These are phyloP conservation scores for Diplolepis rosae DNA, from an alignment of 2,888 invertebrate species.

Conservation along the genomic window DNA sequence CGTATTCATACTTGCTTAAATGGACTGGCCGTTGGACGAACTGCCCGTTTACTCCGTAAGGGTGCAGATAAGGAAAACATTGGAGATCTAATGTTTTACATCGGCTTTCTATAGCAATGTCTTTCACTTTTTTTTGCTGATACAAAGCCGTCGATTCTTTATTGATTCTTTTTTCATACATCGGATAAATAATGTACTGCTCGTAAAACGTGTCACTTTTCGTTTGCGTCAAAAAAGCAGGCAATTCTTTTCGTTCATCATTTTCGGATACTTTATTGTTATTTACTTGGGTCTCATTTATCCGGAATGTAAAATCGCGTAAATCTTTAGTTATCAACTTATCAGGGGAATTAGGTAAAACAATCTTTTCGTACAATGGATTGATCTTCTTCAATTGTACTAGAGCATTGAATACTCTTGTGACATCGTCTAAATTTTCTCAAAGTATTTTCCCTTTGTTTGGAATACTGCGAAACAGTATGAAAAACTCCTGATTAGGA, in stretches of 20 bases:
- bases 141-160: conserved; percentile 46
- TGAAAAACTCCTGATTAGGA: conserved; percentile 57
- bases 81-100: conserved; percentile 43
- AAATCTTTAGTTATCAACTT: conserved; percentile 26
- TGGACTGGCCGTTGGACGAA: conserved; percentile 39
- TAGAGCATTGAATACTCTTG: conserved; percentile 57
- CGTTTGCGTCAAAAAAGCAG: too few species aligned
- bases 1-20: conserved; percentile 46
- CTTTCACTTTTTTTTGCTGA: conserved; percentile 51
- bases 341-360: conserved; percentile 44
- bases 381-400: conserved; percentile 57
- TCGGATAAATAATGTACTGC: conserved; percentile 44
- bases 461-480: conserved; percentile 59
- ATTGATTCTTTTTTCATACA: conserved; percentile 49
- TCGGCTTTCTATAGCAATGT: conserved; percentile 46
- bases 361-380: conserved; percentile 53
- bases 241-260: too few species aligned
- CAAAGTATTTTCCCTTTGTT: conserved; percentile 56
- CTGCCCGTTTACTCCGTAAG: conserved; percentile 44
- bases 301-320: conserved; percentile 26
- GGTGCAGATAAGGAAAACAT: conserved; percentile 50
- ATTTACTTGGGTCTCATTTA: background rate
- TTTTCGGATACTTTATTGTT: background rate
- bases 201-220: conserved; percentile 37
- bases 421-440: conserved; percentile 58